Conservation (phyloP, 1,140 invertebrate genomes). For the Drosophila rhopaloa region DNA sequence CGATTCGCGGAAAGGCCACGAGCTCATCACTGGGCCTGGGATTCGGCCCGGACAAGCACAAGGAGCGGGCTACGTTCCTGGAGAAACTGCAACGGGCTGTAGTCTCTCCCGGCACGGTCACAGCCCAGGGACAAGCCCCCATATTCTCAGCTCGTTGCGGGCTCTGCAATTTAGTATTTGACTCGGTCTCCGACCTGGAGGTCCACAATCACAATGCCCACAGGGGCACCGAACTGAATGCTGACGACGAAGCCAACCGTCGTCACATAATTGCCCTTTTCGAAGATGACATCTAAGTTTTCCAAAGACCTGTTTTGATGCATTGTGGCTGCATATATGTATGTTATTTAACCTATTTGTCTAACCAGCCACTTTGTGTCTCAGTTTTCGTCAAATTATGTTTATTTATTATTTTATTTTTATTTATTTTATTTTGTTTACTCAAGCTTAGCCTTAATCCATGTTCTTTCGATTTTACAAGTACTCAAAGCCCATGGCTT, state of each 20-base stretch:
- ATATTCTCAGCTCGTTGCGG: constrained; percentile 72
- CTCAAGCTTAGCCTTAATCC: background rate
- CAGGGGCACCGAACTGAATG: constrained; percentile 3
- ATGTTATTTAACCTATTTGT: background rate
- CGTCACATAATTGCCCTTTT: constrained; percentile 79
- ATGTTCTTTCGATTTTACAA: constrained; percentile 6
- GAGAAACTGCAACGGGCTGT: constrained; percentile 72
- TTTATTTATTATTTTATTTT: constrained; percentile 28
- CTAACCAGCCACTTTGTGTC: background rate
- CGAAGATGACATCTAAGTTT: constrained; percentile 71
- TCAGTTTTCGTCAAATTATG: constrained; percentile 5
- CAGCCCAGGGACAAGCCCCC: constrained; percentile 5
- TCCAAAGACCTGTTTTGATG: constrained; percentile 8
- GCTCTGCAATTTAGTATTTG: constrained; percentile 72
- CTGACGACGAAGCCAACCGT: constrained; percentile 61
- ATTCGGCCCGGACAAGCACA: constrained; percentile 11
- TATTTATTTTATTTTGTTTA: constrained; percentile 2
- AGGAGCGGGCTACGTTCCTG: constrained; percentile 62
- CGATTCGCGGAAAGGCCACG: constrained; percentile 36
- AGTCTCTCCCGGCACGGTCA: constrained; percentile 27
- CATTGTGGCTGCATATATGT: background rate
- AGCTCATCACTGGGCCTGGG: background rate
- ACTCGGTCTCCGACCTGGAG: constrained; percentile 69
- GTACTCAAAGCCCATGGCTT: constrained; percentile 11
- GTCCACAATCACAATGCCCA: constrained; percentile 75